Evolutionary conservation across 2,113 vertebrate genomes (phyloP), one percentile per base, ranked within the genome.

Genomic region (Fulmarus glacialis): DNA sequence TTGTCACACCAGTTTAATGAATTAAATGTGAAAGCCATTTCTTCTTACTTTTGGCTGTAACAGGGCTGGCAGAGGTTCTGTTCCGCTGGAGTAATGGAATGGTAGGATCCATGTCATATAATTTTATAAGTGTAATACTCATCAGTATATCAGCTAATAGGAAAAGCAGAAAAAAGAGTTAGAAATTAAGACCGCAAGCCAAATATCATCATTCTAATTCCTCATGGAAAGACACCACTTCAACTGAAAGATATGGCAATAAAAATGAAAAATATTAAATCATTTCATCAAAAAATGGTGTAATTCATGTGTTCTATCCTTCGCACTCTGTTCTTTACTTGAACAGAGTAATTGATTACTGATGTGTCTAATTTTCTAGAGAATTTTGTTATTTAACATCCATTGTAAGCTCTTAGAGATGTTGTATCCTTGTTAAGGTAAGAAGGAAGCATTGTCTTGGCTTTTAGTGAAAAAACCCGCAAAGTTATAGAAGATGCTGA

Each of bases 11-110:
- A 86, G 52, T 88, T 95, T 95, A 94, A 97, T 84, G 92, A 97
- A 97, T 97, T 96, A 91, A 91, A 97, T 60, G 70, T 96, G 86
- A 90, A 97, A 95, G 45, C 80, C 87, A 82, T 94, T 94, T 95
- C 82, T 97, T 95, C 68, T 84, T 93, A 79, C 95, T 96, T 98
- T 96, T 93, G 80, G 89, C 90, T 36, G 50, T 87, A 91, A 95
- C 77, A 97, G 93, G 71, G 27, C 53, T 98, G 97, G 95, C 86
- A 89, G 89, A 79, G 62, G 82, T 94, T 97, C 80, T 89, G 68
- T 94, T 97, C 97, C 2, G 1, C 40, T 75, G 63, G 73, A 92
- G 92, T 86, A 90, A 73, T 56, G 56, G 48, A 83, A 92, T 59
- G 52, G 45, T 68, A 83, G 64, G 70, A 97, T 94, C 47, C 85